Evolutionary conservation across 2,797 vertebrate genomes (phyloP), one percentile per base, ranked within the genome.

Genomic region (Crax fasciolata): DNA sequence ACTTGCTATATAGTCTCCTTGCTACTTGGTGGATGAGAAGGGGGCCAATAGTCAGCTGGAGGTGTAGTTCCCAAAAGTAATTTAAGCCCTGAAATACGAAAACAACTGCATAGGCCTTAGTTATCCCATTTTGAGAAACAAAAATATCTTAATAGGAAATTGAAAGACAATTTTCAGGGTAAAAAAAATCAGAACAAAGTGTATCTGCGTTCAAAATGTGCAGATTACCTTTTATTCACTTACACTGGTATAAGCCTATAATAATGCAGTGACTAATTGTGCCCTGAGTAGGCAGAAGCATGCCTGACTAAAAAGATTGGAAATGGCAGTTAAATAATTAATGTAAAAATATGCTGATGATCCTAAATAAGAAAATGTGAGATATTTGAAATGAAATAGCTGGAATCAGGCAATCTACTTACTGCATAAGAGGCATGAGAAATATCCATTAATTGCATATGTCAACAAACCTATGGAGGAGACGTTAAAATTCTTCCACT

Each of bases 271-370:
- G 92, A 85, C n/a, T 95, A 95, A 90, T 83, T 94, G 66, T 70
- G 68, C 58, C 87, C 84, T 75, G 87, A 91, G 89, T 81, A 96
- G 66, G 73, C 76, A 91, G 84, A 92, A 89, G 43, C 15, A 1
- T 70, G 76, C 48, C 87, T 84, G 66, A 73, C 62, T 72, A 49
- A 77, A 84, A 91, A 80, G 84, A 91, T 7, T 92, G 54, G 51
- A 94, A 94, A 92, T 63, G 51, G 73, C 32, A 83, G 68, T 86
- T 92, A 92, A 96, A 95, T 89, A 87, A 96, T 94, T 92, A 79
- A 85, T 92, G 51, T 48, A 77, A 95, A 92, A 94, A 72, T 87
- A 81, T 59, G 58, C 52, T 87, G 66, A 90, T 93, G 58, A 91
- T 55, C 51, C 43, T 87, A 92, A 89, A 74, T 89, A 95, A 91